A percentile compares a stretch with the other conserved stretches of the same genome.
phyloP scores from a whole-genome alignment of 2,888 invertebrate genomes.

The Lasius platythorax region DNA sequence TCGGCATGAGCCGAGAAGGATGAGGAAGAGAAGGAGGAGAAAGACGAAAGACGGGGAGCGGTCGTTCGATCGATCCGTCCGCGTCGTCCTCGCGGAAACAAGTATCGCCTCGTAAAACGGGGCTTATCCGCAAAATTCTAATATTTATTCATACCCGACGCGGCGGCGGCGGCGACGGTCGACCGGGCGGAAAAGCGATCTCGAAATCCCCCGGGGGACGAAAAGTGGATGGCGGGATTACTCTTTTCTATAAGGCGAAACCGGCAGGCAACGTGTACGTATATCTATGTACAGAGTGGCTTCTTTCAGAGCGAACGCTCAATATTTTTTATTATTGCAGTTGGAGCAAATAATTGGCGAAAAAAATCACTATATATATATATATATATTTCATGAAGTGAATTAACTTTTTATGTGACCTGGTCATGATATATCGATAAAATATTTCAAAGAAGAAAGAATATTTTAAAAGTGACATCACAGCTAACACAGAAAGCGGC shows the following conservation, averaged over 20 bases:
- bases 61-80: conserved; percentile 79
- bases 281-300: conserved; percentile 34
- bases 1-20: conserved; percentile 41
- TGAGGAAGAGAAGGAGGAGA: conserved; percentile 39
- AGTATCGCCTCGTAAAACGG: conserved; percentile 84
- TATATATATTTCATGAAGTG: not conserved
- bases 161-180: conserved; percentile 71
- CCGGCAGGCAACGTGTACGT: conserved; percentile 57
- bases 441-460: not conserved
- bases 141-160: conserved; percentile 84
- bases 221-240: conserved; percentile 83
- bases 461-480: not conserved
- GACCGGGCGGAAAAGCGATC: conserved; percentile 83
- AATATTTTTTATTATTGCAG: conserved; percentile 11
- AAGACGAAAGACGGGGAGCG: conserved; percentile 33
- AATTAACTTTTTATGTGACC: conserved; percentile 5
- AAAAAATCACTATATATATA: not conserved
- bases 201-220: conserved; percentile 80
- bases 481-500: not conserved
- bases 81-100: conserved; percentile 78
- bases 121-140: conserved; percentile 84
- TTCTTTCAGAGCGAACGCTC: conserved; percentile 9
- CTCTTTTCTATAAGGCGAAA: conserved; percentile 80
- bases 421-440: not conserved
- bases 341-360: not conserved